Evolutionary conservation across 1,140 invertebrate species (phyloP), one percentile per base, ranked within the genome.

Genomic region (Metopolophium dirhodum): DNA sequence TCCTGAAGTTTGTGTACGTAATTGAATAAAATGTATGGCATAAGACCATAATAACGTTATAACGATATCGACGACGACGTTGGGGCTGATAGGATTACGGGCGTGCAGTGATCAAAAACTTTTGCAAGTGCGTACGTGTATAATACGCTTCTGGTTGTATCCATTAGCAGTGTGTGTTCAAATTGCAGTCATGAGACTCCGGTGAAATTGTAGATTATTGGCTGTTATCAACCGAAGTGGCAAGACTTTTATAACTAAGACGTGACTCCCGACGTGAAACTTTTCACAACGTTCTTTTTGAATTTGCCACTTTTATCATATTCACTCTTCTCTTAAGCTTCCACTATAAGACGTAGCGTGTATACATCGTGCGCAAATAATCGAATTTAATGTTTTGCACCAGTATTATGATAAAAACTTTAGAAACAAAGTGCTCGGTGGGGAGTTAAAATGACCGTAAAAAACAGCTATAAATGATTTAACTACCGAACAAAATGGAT

Each of bases 171-270:
- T 89, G 51, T n/a, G 88, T n/a, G 49, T 41, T 57, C 49, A 37
- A 54, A 89, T 89, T 45, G n/a, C 49, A 54, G 49, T 54, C 30
- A 49, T 41, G 47, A 51, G 30, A 20, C 22, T 51, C 51, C 22
- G 35, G n/a, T 18, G 88, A 89, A 89, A 89, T 41, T 41, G 88
- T 89, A 57, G 49, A 89, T 89, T 89, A 89, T 57, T 89, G 49
- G 88, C 23, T 51, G 88, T 89, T 89, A 89, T 57, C 88, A 57
- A 89, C 35, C 22, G 54, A 35, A 37, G 88, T 89, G 49, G 49
- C 88, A 54, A 57, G 88, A 89, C 88, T 89, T 89, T 89, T 89
- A 89, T 54, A 89, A 57, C 49, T 35, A 49, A 57, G 51, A 89
- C 88, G 88, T 89, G 88, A 89, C 88, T 89, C n/a, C 49, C 20